Conservation (phyloP, 2,113 vertebrate species). For the Etia nguti region DNA sequence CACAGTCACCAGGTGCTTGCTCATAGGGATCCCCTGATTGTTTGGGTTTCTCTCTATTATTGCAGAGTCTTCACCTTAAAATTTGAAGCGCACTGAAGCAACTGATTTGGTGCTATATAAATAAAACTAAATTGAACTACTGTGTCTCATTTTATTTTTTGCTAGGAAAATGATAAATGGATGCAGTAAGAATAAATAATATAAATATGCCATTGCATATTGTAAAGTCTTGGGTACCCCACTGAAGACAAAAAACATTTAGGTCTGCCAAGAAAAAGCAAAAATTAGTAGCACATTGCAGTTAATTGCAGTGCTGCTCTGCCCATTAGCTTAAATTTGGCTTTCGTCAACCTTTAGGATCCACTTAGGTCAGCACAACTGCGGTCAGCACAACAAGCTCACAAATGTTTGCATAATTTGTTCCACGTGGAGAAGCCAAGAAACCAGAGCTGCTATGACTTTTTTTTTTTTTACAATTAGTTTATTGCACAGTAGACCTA, state of each 20-base stretch:
- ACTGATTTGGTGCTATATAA: neutral
- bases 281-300: neutral
- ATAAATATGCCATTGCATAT: neutral
- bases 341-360: neutral
- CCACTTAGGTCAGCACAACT: neutral
- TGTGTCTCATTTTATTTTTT: neutral
- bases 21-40: neutral
- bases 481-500: neutral
- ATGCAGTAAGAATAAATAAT: too few species aligned
- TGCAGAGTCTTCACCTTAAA: neutral
- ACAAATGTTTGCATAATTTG: slow-evolving; percentile 26
- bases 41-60: neutral
- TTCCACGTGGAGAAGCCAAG: slow-evolving; percentile 41
- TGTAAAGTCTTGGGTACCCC: neutral
- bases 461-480: neutral
- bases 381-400: neutral
- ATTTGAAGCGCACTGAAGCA: neutral
- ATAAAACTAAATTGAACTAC: neutral
- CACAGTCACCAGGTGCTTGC: neutral
- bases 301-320: neutral
- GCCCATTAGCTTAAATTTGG: neutral
- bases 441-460: neutral
- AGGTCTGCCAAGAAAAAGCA: neutral
- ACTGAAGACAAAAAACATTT: neutral
- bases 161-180: neutral